Base-by-base conservation (phyloP, 2,113 vertebrate genomes). In the Aegotheles bennettii region DNA sequence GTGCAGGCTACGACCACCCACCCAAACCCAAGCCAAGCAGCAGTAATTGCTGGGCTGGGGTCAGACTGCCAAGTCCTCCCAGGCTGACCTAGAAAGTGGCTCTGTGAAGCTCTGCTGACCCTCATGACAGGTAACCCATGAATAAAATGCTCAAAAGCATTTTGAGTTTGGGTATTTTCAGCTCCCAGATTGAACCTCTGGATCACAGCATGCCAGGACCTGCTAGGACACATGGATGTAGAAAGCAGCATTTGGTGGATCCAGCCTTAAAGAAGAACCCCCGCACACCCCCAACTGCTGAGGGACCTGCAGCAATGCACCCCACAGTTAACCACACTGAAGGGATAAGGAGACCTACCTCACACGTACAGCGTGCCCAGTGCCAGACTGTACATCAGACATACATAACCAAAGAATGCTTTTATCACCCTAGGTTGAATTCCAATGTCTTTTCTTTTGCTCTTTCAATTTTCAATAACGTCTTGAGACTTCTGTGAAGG, bases 201-300 rank as follows among this genome's bases (percentile, higher is more conserved):
- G 10, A 6, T 24, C 2, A 1, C 0, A 1, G 23, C 0, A 0
- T 10, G 20, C 25, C 3, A 2, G 15, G 54, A 29, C 16, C 2
- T 2, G 16, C 3, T 8, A 5, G 10, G 1, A 10, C 2, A 2
- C 11, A 6, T 1, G 9, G 57, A 11, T 10, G 33, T 10, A 63
- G 88, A 12, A 15, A 45, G 50, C 20, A 78, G 35, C 43, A 14
- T 20, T 19, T 33, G 51, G 18, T 28, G 61, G 60, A 38, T 14
- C 59, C 51, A 59, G 28, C 11, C 36, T 7, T 1, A 2, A 43
- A 35, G 23, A 40, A 69, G 31, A 16, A 38, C 47, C 93, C 51
- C 38, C 12, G n/a, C n/a, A n/a, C 31, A 25, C 36, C 28, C 1
- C 31, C 6, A 3, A 0, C 11, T 40, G 40, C 56, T 10, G 15